phyloP scores from a whole-genome alignment of 2,113 vertebrate genomes.

The Ornithorhynchus anatinus region DNA sequence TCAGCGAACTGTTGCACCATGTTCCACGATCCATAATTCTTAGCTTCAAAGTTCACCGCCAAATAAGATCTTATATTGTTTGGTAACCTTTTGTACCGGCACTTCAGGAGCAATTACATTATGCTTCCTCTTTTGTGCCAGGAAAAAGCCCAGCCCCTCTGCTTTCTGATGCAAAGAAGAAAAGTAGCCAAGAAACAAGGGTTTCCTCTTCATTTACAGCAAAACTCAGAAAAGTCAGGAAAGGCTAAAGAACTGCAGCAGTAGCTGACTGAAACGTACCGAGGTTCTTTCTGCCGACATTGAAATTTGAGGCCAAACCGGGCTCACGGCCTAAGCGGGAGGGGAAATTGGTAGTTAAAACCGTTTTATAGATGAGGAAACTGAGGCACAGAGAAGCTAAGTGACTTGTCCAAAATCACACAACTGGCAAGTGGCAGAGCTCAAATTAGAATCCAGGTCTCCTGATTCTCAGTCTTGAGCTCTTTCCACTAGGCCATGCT shows the following conservation, averaged over 20 bases:
- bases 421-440: no score
- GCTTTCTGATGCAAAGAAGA: slow-evolving; percentile 57
- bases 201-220: slow-evolving; percentile 57
- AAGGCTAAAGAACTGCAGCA: slow-evolving; percentile 49
- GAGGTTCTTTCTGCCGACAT: no score
- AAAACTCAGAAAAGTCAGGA: slow-evolving; percentile 48
- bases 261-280: no score
- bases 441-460: no score
- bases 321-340: no score
- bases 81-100: slow-evolving; percentile 69
- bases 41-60: slow-evolving; percentile 65
- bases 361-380: no score
- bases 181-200: slow-evolving; percentile 35
- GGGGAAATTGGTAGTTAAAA: no score
- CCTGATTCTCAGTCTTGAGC: no score
- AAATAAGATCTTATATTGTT: slow-evolving; percentile 66
- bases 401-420: no score
- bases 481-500: no score
- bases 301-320: no score
- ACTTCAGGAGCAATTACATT: slow-evolving; percentile 74
- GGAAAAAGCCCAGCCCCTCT: slow-evolving; percentile 54
- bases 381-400: no score
- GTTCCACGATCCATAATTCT: slow-evolving; percentile 62
- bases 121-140: slow-evolving; percentile 41
- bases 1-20: slow-evolving; percentile 36